phyloP scores from a whole-genome alignment of 2,797 vertebrate genomes.

The Anabacerthia variegaticeps region DNA sequence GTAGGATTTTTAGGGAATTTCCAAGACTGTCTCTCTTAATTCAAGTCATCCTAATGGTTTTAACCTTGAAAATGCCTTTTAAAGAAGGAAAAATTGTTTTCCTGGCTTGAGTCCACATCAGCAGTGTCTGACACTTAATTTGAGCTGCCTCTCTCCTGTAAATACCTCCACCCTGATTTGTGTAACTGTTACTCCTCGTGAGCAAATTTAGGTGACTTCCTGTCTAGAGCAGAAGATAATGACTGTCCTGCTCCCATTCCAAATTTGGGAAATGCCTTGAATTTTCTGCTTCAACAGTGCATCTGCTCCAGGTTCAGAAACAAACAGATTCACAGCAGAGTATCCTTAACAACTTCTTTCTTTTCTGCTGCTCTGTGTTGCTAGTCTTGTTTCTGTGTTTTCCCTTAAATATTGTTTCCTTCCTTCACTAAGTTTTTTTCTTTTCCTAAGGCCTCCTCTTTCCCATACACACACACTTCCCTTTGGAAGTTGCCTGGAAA shows the following conservation, averaged over 20 bases:
- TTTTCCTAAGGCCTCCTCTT: not conserved
- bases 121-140: not conserved
- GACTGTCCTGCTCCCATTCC: not conserved
- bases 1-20: constrained; percentile 19
- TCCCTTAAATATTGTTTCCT: not conserved
- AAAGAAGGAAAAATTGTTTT: not conserved
- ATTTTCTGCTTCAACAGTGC: not conserved
- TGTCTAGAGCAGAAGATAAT: not conserved
- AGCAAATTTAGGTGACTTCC: not conserved
- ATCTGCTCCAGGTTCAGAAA: not conserved
- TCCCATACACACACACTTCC: rapidly evolving
- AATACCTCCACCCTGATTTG: not conserved
- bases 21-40: not conserved
- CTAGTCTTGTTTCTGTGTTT: not conserved
- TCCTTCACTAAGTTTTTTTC: not conserved
- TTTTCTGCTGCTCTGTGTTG: not conserved
- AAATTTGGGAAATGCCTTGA: not conserved
- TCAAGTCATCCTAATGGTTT: not conserved
- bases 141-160: not conserved
- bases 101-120: not conserved
- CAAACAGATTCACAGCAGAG: rapidly evolving
- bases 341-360: not conserved
- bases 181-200: not conserved
- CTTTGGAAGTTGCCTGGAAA: not conserved
- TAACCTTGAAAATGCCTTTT: not conserved